Conservation (phyloP, 2,797 vertebrate genomes). For the Urocyon cinereoargenteus region DNA sequence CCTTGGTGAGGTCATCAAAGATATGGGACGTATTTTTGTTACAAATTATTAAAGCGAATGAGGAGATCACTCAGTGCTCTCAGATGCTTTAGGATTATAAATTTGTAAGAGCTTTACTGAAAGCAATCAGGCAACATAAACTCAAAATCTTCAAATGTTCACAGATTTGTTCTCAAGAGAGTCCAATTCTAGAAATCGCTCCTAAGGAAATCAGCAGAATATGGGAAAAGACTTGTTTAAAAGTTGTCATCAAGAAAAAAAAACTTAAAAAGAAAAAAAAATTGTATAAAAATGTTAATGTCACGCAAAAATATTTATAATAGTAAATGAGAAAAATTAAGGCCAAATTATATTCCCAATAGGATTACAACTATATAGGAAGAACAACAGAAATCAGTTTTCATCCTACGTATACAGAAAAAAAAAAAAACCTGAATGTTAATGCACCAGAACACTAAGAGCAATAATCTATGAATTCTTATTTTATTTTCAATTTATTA, state of each 20-base stretch:
- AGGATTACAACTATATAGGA: neutral
- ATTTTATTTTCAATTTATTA: slow-evolving; percentile 45
- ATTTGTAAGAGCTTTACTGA: slow-evolving; percentile 51
- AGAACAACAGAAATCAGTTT: slow-evolving; percentile 28
- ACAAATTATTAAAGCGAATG: slow-evolving; percentile 30
- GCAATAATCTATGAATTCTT: neutral
- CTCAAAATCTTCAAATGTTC: slow-evolving; percentile 46
- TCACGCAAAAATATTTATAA: slow-evolving; percentile 36
- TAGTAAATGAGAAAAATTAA: slow-evolving; percentile 56
- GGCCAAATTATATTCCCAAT: neutral
- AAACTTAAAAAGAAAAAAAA: neutral
- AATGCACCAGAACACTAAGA: neutral
- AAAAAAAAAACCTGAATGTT: neutral
- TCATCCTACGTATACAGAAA: neutral
- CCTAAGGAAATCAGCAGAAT: slow-evolving; percentile 50
- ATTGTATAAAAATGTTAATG: slow-evolving; percentile 28
- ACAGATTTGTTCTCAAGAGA: slow-evolving; percentile 12
- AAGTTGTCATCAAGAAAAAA: slow-evolving; percentile 38
- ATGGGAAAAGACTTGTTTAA: neutral
- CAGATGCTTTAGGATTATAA: slow-evolving; percentile 22
- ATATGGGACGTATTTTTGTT: neutral
- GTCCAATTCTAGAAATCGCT: neutral
- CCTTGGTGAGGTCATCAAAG: neutral
- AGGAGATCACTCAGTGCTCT: slow-evolving; percentile 9
- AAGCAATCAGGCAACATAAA: slow-evolving; percentile 22